Evolutionary conservation across 2,797 vertebrate genomes (phyloP).

Genomic region (Otolemur crassicaudatus): DNA sequence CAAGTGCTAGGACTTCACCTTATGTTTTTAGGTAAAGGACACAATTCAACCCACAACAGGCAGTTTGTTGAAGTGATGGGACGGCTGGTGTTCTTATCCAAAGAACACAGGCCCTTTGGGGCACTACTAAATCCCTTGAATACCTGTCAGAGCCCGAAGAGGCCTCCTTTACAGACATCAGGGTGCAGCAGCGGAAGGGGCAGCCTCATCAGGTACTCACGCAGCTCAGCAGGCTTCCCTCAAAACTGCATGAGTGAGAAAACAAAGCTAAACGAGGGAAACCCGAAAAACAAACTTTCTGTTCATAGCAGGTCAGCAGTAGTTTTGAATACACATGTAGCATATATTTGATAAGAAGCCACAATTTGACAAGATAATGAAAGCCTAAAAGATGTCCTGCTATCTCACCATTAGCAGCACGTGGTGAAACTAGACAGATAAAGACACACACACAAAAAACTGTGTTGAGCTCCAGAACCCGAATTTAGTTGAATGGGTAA

Average conservation of each 20-base stretch:
- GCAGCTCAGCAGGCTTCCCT: not conserved
- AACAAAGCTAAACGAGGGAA: not conserved
- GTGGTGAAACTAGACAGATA: not conserved
- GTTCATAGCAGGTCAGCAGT: conserved; percentile 11
- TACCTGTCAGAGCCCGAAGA: not conserved
- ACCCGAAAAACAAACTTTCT: not conserved
- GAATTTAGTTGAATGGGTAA: not conserved
- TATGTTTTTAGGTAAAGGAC: not conserved
- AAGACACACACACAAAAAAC: conserved; percentile 21
- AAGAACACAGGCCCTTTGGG: not conserved
- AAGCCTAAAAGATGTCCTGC: conserved; percentile 50
- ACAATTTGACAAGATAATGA: conserved; percentile 59
- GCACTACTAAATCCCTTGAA: not conserved
- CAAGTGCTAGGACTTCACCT: not conserved
- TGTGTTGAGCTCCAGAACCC: conserved; percentile 4
- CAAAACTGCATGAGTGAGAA: not conserved
- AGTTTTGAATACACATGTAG: not conserved
- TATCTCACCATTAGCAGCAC: conserved; percentile 14
- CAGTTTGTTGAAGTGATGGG: not conserved
- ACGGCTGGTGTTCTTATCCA: not conserved
- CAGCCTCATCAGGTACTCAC: not conserved
- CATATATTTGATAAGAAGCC: conserved; percentile 47
- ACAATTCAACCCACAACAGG: not conserved
- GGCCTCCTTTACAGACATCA: not conserved
- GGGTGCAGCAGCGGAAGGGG: not conserved